Base-by-base conservation (phyloP, 2,888 invertebrate species). In the Beris chalybata region DNA sequence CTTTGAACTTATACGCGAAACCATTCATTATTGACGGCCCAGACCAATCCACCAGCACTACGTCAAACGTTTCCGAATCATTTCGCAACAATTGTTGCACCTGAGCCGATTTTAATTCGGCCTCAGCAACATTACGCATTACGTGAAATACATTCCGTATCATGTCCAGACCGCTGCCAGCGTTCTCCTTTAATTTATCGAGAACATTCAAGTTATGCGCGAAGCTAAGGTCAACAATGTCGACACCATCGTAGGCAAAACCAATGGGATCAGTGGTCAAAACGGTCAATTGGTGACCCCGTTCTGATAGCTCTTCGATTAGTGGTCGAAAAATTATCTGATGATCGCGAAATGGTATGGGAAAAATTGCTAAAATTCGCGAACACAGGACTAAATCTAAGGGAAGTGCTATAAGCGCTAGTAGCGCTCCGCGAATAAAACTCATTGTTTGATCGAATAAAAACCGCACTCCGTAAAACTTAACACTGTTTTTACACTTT, bases 11-110 rank as follows among this genome's bases (percentile, higher is more conserved):
- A 50, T 85, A 81, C 22, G 84, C 83, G 22, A 83, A 81, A 0
- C 82, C 84, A 65, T 83, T 83, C 47, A 83, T 73, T 0, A 83
- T 64, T 0, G 85, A 84, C n/a, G 73, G 71, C 4, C 82, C 77
- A 6, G 85, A 79, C n/a, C 82, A 81, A 75, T 87, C 87, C 4
- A 83, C 80, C 47, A 87, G 76, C 0, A 86, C 82, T 43, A 86
- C 73, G 74, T 87, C 87, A 70, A 86, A 87, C 65, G 80, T 79
- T 38, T 81, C 81, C 1, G 80, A 80, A 66, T 82, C 55, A 29
- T 69, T 61, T 4, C 71, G 69, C 4, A 76, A 65, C 3, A 76
- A 57, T 13, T 70, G 43, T 68, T 74, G 71, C 15, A 78, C 70
- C 71, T 74, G 73, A 29, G 72, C 70, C 13, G 72, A 72, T 64